phyloP scores from a whole-genome alignment of 2,113 vertebrate genomes.

The Irena cyanogastra region DNA sequence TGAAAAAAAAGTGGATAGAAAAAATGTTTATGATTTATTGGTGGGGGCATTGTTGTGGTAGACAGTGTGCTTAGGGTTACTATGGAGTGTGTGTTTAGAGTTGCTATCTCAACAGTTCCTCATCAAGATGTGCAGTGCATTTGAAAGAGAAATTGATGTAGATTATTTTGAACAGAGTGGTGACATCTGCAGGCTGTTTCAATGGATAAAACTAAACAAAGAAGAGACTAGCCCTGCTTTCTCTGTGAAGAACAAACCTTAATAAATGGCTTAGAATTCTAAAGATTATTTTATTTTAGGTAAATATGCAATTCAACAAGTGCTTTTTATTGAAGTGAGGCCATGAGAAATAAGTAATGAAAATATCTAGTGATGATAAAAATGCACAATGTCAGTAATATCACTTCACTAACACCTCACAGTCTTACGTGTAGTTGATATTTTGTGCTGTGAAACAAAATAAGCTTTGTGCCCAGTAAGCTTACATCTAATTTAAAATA shows the following conservation, averaged over 20 bases:
- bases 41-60: neutral
- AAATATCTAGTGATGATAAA: neutral
- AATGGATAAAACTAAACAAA: neutral
- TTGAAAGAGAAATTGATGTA: neutral
- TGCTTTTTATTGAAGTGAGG: neutral
- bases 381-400: neutral
- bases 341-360: neutral
- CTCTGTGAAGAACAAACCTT: neutral
- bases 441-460: neutral
- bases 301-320: neutral
- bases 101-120: neutral
- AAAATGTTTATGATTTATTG: neutral
- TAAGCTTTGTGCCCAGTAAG: neutral
- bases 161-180: neutral
- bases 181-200: conserved; percentile 15
- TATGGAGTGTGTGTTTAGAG: neutral
- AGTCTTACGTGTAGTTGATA: neutral
- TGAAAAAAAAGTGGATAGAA: neutral
- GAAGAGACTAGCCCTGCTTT: neutral
- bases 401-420: neutral
- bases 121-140: neutral
- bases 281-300: neutral
- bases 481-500: neutral
- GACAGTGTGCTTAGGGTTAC: neutral
- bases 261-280: neutral